Percentiles rank a stretch among this genome's conserved stretches.
phyloP scores from a whole-genome alignment of 2,113 vertebrate species.

The Apaloderma vittatum region DNA sequence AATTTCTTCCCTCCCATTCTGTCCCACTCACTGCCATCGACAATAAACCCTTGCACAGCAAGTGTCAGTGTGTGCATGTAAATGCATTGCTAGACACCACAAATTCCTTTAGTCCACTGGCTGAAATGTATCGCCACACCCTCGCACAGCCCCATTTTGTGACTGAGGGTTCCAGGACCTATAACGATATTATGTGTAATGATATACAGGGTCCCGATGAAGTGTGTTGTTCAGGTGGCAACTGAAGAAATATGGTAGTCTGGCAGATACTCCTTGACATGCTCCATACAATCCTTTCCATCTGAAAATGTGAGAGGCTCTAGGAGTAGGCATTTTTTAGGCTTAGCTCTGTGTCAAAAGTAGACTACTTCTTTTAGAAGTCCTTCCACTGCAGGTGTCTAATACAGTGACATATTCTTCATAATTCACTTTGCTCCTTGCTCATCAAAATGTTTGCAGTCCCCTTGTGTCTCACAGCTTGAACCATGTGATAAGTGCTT shows the following conservation, averaged over 20 bases:
- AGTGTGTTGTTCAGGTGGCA: background rate
- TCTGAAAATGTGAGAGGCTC: background rate
- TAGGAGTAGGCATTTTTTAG: background rate
- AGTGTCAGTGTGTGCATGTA: background rate
- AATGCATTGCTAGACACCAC: background rate
- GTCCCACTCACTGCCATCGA: background rate
- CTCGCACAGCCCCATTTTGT: background rate
- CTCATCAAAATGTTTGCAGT: background rate
- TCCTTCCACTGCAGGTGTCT: background rate
- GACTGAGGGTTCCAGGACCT: background rate
- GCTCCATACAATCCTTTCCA: rapidly evolving
- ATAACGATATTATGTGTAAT: background rate
- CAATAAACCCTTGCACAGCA: background rate
- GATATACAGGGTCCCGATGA: background rate
- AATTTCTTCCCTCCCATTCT: background rate
- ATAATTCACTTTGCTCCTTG: background rate
- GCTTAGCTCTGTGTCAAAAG: background rate
- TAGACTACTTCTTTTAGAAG: background rate
- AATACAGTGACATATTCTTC: background rate
- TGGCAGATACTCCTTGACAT: background rate
- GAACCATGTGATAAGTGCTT: background rate
- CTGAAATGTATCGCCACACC: background rate
- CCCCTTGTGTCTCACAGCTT: background rate
- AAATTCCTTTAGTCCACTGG: background rate
- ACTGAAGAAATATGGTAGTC: background rate